Conservation (phyloP, 1,140 invertebrate genomes). For the Glossosoma conforme region DNA sequence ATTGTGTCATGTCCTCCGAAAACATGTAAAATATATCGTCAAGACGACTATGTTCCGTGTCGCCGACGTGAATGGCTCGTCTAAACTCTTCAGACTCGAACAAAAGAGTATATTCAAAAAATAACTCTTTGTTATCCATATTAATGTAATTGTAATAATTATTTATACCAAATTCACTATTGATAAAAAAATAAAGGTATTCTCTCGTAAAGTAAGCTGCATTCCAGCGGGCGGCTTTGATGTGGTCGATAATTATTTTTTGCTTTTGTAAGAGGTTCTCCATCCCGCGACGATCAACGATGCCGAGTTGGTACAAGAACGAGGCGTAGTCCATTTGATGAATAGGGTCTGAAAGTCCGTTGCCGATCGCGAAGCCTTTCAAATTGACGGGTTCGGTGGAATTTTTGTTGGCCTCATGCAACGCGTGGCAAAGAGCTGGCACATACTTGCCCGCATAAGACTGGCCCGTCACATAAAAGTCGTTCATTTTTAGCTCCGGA, state of each 20-base stretch:
- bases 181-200: conserved; percentile 64
- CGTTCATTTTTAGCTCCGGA: conserved; percentile 57
- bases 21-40: conserved; percentile 64
- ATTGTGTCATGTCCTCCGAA: conserved; percentile 78
- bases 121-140: conserved; percentile 45
- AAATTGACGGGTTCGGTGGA: conserved; percentile 59
- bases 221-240: conserved; percentile 56
- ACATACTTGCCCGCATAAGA: conserved; percentile 86
- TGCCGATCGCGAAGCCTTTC: conserved; percentile 77
- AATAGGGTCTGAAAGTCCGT: conserved; percentile 77
- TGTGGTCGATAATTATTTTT: conserved; percentile 54
- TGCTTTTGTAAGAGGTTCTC: too few relatives aligned
- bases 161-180: conserved; percentile 71
- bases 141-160: conserved; percentile 80
- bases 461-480: conserved; percentile 79
- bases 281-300: conserved; percentile 64
- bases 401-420: conserved; percentile 56
- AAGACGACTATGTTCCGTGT: conserved; percentile 59
- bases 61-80: conserved; percentile 77
- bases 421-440: conserved; percentile 70
- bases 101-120: conserved; percentile 49
- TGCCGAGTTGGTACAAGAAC: conserved; percentile 76
- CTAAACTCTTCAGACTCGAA: conserved; percentile 57
- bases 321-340: conserved; percentile 75
- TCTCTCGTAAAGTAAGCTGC: conserved; percentile 63